Conservation (phyloP, 1,140 invertebrate species). For the Drosophila rhopaloa region DNA sequence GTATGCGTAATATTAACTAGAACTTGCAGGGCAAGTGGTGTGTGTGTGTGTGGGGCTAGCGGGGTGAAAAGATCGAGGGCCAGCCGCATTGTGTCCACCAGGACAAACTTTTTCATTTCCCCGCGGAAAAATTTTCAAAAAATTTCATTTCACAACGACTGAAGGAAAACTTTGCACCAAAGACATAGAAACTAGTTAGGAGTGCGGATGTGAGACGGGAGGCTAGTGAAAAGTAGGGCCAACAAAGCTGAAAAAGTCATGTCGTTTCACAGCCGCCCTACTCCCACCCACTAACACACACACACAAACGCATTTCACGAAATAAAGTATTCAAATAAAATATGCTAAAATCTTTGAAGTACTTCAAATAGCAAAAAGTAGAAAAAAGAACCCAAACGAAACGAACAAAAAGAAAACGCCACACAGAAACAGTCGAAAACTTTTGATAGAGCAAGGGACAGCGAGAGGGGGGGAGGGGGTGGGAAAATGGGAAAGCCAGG, state of each 20-base stretch:
- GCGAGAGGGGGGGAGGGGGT: background rate
- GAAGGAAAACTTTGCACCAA: conserved; percentile 74
- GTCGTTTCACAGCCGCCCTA: conserved; percentile 46
- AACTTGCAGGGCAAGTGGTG: conserved; percentile 37
- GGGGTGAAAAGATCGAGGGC: conserved; percentile 23
- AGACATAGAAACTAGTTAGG: conserved; percentile 81
- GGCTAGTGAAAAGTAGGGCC: conserved; percentile 15
- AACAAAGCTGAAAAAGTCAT: conserved; percentile 78
- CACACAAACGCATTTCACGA: conserved; percentile 66
- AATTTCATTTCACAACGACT: conserved; percentile 81
- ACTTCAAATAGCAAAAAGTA: conserved; percentile 77
- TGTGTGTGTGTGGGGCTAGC: background rate
- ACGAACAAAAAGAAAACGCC: conserved; percentile 52
- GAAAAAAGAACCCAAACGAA: conserved; percentile 51
- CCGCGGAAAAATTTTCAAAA: conserved; percentile 82
- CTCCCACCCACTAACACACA: conserved; percentile 10
- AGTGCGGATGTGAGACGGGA: conserved; percentile 38
- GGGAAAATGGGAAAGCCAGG: conserved; percentile 41
- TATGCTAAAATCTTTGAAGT: conserved; percentile 83
- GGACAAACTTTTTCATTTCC: conserved; percentile 81
- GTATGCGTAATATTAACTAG: conserved; percentile 80
- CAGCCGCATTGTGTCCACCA: conserved; percentile 79
- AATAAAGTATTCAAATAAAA: conserved; percentile 84
- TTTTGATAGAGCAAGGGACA: conserved; percentile 35
- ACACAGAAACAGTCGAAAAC: conserved; percentile 66